Evolutionary conservation across 2,797 vertebrate species (phyloP).

Genomic region (Onychomys arenicola): DNA sequence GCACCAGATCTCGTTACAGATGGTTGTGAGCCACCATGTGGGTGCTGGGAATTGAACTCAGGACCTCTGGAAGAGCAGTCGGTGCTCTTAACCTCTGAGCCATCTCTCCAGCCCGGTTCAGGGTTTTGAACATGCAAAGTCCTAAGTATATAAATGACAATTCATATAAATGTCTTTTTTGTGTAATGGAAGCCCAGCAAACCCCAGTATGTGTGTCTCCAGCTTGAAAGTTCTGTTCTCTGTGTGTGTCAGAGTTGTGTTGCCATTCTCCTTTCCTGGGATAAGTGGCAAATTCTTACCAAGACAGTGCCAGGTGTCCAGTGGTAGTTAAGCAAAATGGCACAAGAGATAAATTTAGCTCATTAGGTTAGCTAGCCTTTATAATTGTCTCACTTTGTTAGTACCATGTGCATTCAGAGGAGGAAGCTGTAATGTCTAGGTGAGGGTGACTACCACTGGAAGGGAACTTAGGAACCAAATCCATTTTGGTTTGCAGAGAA

Average conservation of each 20-base stretch:
- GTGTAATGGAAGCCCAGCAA: neutral
- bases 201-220: neutral
- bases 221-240: neutral
- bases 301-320: neutral
- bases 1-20: too few species aligned
- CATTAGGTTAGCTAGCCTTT: neutral
- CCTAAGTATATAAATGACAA: slow-evolving; percentile 3
- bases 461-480: neutral
- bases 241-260: neutral
- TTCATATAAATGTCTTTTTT: slow-evolving; percentile 18
- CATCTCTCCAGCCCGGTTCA: too few species aligned
- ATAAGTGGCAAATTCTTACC: neutral
- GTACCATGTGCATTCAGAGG: neutral
- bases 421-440: neutral
- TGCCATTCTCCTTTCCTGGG: neutral
- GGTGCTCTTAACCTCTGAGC: too few species aligned
- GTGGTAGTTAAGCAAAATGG: neutral
- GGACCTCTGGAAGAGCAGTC: too few species aligned
- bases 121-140: neutral
- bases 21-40: too few species aligned
- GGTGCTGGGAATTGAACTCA: too few species aligned
- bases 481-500: slow-evolving; percentile 29
- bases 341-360: neutral
- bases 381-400: neutral
- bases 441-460: neutral